These are phyloP conservation scores for Crax fasciolata DNA, from an alignment of 2,797 vertebrate genomes.

Conservation along the genomic window DNA sequence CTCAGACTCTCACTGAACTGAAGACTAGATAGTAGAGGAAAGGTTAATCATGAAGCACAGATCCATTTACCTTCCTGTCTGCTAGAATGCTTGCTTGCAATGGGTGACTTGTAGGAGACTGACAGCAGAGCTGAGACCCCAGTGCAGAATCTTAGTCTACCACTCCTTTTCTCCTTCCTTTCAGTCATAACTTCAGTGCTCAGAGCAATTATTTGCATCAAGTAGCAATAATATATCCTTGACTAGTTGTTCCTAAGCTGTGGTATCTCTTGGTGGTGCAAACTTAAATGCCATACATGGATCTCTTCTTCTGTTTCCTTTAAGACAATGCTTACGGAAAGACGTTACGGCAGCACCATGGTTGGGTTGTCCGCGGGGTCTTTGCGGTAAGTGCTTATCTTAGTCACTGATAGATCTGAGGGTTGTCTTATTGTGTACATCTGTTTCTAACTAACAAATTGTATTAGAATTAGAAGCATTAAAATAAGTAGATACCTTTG, in stretches of 20 bases:
- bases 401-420: background rate
- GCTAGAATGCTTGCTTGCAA: background rate
- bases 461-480: background rate
- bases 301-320: background rate
- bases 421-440: background rate
- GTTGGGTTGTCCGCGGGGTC: conserved; percentile 97
- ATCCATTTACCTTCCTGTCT: background rate
- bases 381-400: conserved; percentile 90
- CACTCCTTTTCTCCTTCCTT: background rate
- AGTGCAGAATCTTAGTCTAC: conserved; percentile 6
- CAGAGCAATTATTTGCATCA: background rate
- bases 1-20: background rate
- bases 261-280: background rate
- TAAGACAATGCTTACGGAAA: conserved; percentile 95
- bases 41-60: background rate
- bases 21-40: background rate
- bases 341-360: conserved; percentile 94
- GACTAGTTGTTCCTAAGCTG: background rate
- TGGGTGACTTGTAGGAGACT: background rate
- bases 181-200: background rate
- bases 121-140: background rate
- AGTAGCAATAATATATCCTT: background rate
- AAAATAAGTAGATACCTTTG: background rate
- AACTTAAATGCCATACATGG: background rate
- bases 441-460: background rate